Base-by-base conservation (phyloP, 2,113 vertebrate species). In the Gulo gulo region DNA sequence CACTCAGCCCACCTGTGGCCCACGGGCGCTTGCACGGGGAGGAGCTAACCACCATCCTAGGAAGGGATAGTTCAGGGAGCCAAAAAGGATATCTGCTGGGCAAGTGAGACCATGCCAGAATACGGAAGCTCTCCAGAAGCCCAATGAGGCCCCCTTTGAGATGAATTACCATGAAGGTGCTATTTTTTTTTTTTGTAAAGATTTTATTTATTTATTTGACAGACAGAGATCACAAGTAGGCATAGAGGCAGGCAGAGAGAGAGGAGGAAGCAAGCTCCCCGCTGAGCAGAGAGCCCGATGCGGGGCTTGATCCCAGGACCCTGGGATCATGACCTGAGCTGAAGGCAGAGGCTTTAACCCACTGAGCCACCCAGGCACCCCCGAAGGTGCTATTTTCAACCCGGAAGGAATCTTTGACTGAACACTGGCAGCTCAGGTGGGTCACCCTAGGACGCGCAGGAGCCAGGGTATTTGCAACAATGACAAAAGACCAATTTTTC, bases 401-500 rank as follows among this genome's bases (percentile, higher is more conserved):
- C n/a, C 29, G 3, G 8, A 88, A 91, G 23, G 52, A 61, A 24
- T 91, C 50, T 85, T 91, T 93, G 61, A 86, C 23, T n/a, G 36
- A 95, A 76, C 82, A 47, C 15, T 2, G 61, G 42, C 26, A 1
- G 78, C 76, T 86, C 61, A 20, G 61, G 10, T 29, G 86, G 78
- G 29, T 97, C 85, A 87, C 74, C 50, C n/a, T 65, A 57, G n/a
- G 91, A 94, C 24, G 52, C 0, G 7, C 9, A 45, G 52, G 94
- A 81, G 31, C 24, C 63, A 74, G 39, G 71, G 79, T 87, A 86
- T 63, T 97, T 92, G 67, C 91, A 91, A 15, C n/a, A 45, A 8
- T 39, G 71, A 86, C 85, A 73, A 88, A 86, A 97, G 91, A 83
- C 61, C 52, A 63, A 7, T 73, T 93, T 94, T 14, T 9, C 67